phyloP scores from a whole-genome alignment of 2,888 invertebrate species.

The Andrena bicolor region DNA sequence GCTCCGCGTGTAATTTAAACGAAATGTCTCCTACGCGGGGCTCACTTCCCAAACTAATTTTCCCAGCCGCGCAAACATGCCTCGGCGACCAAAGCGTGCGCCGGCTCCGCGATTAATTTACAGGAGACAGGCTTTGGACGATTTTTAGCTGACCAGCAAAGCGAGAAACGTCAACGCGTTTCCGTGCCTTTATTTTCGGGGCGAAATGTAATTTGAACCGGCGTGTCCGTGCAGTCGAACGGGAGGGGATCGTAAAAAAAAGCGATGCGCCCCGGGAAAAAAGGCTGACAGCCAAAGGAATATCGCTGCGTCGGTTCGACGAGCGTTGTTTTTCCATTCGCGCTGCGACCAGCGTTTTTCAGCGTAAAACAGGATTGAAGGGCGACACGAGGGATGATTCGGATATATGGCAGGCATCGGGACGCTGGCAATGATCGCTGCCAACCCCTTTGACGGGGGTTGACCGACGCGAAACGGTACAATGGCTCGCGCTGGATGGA shows the following conservation, averaged over 20 bases:
- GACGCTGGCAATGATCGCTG: neutral
- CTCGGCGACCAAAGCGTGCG: neutral
- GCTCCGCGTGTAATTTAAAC: slow-evolving; percentile 25
- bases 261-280: neutral
- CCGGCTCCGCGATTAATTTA: slow-evolving; percentile 16
- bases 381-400: neutral
- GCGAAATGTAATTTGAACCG: neutral
- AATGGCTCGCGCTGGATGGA: neutral
- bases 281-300: slow-evolving; percentile 12
- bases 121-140: neutral
- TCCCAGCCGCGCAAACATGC: neutral
- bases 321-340: neutral
- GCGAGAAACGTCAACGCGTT: neutral
- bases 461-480: neutral
- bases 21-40: neutral
- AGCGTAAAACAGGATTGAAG: slow-evolving; percentile 26
- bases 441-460: neutral
- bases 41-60: slow-evolving; percentile 38
- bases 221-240: neutral
- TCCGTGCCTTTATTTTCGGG: neutral
- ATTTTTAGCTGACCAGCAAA: neutral
- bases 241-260: neutral
- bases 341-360: neutral
- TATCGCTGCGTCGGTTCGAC: slow-evolving; percentile 16
- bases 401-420: neutral